Evolutionary conservation across 2,888 invertebrate genomes (phyloP).

Genomic region (Leptothorax acervorum): DNA sequence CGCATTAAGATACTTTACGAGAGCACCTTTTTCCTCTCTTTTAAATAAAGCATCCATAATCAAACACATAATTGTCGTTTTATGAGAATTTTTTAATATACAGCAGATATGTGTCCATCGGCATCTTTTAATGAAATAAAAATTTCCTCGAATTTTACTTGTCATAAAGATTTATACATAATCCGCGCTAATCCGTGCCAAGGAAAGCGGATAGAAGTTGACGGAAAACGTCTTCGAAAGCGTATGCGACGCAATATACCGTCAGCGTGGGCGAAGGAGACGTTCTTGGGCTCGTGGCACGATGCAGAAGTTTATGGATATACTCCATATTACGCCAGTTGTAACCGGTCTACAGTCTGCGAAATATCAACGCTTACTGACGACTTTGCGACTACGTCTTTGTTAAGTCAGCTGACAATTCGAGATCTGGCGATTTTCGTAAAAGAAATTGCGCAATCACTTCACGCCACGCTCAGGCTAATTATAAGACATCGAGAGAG

Average conservation of each 20-base stretch:
- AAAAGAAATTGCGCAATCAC: constrained; percentile 77
- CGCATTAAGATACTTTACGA: neutral
- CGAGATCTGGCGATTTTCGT: constrained; percentile 69
- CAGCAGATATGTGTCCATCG: neutral
- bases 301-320: constrained; percentile 78
- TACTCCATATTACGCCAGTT: constrained; percentile 74
- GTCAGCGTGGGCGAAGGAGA: constrained; percentile 70
- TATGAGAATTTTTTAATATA: neutral
- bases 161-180: neutral
- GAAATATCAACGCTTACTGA: constrained; percentile 63
- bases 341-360: constrained; percentile 11
- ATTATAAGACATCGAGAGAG: constrained; percentile 76
- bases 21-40: neutral
- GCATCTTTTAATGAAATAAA: neutral
- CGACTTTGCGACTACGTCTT: constrained; percentile 8
- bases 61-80: neutral
- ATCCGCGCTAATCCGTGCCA: neutral
- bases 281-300: constrained; percentile 65
- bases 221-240: constrained; percentile 6
- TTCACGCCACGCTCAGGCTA: constrained; percentile 69
- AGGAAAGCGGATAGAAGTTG: neutral
- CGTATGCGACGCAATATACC: constrained; percentile 62
- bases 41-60: neutral
- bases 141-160: neutral
- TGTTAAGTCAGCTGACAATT: constrained; percentile 70